phyloP scores from a whole-genome alignment of 2,113 vertebrate genomes.

The Python bivittatus region DNA sequence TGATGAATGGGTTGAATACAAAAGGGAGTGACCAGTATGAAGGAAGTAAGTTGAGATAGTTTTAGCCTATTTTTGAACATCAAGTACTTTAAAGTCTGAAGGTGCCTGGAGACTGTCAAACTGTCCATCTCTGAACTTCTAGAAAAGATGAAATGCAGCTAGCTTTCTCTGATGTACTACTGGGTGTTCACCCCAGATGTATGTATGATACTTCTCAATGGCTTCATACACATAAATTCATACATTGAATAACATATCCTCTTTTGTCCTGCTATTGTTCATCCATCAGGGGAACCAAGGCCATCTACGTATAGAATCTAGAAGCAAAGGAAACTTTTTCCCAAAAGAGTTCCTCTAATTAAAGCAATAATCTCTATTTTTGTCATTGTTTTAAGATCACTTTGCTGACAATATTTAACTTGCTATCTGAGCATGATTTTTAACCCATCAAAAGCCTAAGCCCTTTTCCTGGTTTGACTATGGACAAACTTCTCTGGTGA shows the following conservation, averaged over 20 bases:
- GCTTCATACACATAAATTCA: background rate
- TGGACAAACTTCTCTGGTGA: background rate
- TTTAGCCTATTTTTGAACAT: background rate
- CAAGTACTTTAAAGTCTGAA: background rate
- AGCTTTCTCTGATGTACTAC: background rate
- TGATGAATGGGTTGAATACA: background rate
- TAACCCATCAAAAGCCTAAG: background rate
- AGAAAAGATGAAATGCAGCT: background rate
- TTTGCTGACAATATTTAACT: background rate
- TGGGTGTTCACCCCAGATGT: background rate
- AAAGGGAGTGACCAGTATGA: background rate
- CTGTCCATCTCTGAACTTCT: background rate
- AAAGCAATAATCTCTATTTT: background rate
- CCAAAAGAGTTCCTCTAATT: background rate
- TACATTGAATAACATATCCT: background rate
- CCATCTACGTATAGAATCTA: background rate
- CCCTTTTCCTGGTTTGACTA: background rate
- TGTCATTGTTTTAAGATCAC: background rate
- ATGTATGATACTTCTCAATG: background rate
- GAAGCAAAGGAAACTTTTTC: background rate
- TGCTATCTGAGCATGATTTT: background rate
- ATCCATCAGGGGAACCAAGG: background rate
- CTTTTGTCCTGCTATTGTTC: background rate
- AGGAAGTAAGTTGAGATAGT: background rate
- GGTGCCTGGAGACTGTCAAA: background rate